Evolutionary conservation across 2,113 vertebrate species (phyloP).

Genomic region (Coturnix japonica): DNA sequence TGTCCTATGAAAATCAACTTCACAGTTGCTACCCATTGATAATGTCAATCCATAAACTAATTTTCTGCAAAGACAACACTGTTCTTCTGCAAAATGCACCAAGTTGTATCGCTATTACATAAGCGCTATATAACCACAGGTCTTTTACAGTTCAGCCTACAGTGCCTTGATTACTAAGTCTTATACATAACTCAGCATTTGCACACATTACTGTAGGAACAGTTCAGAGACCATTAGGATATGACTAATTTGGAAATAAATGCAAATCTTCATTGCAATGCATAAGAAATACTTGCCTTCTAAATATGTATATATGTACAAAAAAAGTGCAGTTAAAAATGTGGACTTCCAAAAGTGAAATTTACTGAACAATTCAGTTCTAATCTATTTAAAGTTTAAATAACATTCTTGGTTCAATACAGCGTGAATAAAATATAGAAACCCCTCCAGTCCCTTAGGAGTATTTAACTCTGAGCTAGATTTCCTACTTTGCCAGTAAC

Average conservation of each 20-base stretch:
- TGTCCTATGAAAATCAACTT: background rate
- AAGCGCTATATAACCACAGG: background rate
- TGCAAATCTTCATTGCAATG: background rate
- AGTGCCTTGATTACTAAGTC: background rate
- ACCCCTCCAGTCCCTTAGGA: background rate
- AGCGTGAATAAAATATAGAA: background rate
- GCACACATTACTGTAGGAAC: background rate
- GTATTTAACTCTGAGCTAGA: background rate
- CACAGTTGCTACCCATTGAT: background rate
- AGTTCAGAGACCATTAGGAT: background rate
- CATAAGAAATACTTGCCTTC: background rate
- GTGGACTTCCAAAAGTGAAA: background rate
- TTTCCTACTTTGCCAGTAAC: slow-evolving; percentile 4
- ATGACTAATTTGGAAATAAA: background rate
- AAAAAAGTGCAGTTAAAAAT: background rate
- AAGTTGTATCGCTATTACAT: background rate
- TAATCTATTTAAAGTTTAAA: background rate
- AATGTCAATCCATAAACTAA: background rate
- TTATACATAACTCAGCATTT: background rate
- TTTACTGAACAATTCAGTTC: background rate
- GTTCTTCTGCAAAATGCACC: background rate
- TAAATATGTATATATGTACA: background rate
- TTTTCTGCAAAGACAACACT: background rate
- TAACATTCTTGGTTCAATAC: background rate
- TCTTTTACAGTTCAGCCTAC: background rate